Base-by-base conservation (phyloP, 2,113 vertebrate species). In the Erpornis zantholeuca region DNA sequence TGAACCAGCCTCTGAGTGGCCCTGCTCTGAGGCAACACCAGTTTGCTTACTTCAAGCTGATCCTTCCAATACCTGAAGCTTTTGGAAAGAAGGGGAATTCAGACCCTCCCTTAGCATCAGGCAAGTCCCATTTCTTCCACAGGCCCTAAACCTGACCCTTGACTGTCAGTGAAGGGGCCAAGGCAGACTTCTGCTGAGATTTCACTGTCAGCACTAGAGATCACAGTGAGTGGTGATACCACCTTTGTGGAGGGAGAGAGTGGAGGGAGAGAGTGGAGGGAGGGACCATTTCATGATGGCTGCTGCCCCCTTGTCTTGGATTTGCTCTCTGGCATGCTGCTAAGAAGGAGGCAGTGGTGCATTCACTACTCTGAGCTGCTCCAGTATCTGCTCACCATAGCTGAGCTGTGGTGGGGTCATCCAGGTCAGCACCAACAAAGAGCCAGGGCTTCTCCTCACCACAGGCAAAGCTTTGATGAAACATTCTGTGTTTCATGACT, bases 331-430 rank as follows among this genome's bases (percentile, higher is more conserved):
- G 85, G 56, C 10, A 66, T 31, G 14, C 25, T 40, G 15, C 10
- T 40, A 31, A 35, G 36, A 3, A 20, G 23, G 50, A 65, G 27
- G 19, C 10, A 44, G 53, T 7, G 19, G 24, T 71, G 27, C 59
- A 47, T 20, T 35, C 12, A 5, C 14, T 90, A 3, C n/a, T 25
- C 33, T 64, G 53, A 78, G 15, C 73, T 50, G 25, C 38, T 40
- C 25, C 42, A 44, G 56, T 21, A 49, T n/a, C 38, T 59, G 35
- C 44, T 71, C 49, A 36, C 0, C 0, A 36, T n/a, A n/a, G 45
- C 4, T 17, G 72, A 44, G 68, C 25, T 27, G 24, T 22, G 45
- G 13, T 53, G 28, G 22, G 20, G 19, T 63, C 50, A 66, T 11
- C 59, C 25, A 38, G 40, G 1, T 45, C 73, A 89, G 56, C 50